These are phyloP conservation scores for Carabus problematicus DNA, from an alignment of 2,888 invertebrate species.

Conservation along the genomic window DNA sequence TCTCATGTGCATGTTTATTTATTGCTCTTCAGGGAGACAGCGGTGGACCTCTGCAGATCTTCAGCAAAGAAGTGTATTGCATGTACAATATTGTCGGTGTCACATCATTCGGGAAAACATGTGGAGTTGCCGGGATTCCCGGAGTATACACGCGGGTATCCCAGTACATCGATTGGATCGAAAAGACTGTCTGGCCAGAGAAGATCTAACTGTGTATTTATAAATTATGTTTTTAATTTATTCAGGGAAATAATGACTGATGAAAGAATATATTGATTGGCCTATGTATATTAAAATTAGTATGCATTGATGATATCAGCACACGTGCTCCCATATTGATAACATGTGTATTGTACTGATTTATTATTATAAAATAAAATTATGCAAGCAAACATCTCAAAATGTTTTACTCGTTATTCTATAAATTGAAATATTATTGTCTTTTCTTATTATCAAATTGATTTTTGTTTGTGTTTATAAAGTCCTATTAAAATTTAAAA, in stretches of 20 bases:
- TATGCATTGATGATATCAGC: not conserved
- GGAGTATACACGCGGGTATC: constrained; percentile 60
- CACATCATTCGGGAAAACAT: constrained; percentile 55
- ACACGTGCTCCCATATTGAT: not conserved
- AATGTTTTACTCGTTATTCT: no score
- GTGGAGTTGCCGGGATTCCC: constrained; percentile 54
- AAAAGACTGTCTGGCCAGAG: constrained; percentile 57
- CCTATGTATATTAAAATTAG: not conserved
- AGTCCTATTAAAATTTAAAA: no score
- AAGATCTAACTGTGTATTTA: not conserved
- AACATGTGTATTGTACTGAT: not conserved
- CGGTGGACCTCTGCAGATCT: constrained; percentile 4
- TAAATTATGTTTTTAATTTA: constrained; percentile 4
- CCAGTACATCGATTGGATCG: constrained; percentile 59
- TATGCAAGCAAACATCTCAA: not conserved
- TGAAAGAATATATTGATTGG: not conserved
- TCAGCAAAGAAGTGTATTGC: not conserved
- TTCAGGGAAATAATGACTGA: constrained; percentile 12
- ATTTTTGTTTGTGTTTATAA: no score
- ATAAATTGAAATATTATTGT: no score
- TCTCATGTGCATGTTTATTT: no score
- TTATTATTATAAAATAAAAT: constrained; percentile 5
- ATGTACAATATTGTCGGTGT: constrained; percentile 27
- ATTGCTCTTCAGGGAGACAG: constrained; percentile 8
- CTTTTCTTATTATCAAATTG: no score